Conservation (phyloP, 1,140 invertebrate species). For the Ceratina australensis region DNA sequence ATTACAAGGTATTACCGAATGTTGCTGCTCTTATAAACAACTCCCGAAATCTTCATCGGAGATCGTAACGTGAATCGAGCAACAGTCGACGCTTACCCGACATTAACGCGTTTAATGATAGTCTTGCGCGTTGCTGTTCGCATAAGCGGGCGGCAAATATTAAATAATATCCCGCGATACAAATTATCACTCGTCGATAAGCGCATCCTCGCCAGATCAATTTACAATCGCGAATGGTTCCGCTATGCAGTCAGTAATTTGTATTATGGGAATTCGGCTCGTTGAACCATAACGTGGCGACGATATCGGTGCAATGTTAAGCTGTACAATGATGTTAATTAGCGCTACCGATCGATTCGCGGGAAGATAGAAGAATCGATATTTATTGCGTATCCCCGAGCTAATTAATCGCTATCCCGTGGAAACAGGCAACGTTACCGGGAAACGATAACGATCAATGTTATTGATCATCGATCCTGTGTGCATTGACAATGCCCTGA, state of each 20-base stretch:
- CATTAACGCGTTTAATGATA: no score
- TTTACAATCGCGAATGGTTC: neutral
- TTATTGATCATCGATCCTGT: neutral
- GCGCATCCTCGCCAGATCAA: neutral
- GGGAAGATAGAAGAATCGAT: neutral
- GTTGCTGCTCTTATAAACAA: neutral
- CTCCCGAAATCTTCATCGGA: no score
- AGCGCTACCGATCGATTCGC: neutral
- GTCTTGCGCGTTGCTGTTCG: no score
- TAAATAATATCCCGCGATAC: neutral
- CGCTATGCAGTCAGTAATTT: constrained; percentile 9
- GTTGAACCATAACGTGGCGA: neutral
- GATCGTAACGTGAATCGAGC: no score
- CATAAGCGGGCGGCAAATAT: no score
- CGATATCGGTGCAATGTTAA: constrained; percentile 11
- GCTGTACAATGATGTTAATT: constrained; percentile 27
- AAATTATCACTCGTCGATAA: neutral
- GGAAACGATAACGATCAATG: neutral
- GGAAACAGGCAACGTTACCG: neutral
- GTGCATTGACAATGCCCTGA: neutral
- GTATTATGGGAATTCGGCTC: constrained; percentile 10
- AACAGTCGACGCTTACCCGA: no score
- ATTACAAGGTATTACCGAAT: constrained; percentile 19
- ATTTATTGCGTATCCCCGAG: constrained; percentile 11
- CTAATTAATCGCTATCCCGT: neutral